Conservation (phyloP, 2,888 invertebrate species). For the Parascotia fuliginaria region DNA sequence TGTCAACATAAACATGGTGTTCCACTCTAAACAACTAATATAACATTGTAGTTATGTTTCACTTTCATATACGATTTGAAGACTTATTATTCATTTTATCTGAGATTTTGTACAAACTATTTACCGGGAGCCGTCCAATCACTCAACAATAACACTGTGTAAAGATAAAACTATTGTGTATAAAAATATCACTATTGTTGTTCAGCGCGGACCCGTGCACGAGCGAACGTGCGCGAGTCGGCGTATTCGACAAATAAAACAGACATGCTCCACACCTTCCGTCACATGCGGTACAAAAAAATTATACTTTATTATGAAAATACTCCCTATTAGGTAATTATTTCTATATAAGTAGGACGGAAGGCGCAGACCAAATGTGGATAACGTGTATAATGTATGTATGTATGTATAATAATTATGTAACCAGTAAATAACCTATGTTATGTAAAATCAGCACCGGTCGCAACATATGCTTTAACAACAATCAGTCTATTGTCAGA, state of each 20-base stretch:
- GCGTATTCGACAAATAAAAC: constrained; percentile 73
- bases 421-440: constrained; percentile 85
- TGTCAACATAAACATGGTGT: constrained; percentile 40
- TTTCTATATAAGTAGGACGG: constrained; percentile 58
- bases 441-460: constrained; percentile 84
- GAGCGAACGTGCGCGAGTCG: constrained; percentile 48
- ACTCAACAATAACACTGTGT: constrained; percentile 83
- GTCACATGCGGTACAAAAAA: constrained; percentile 71
- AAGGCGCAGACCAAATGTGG: constrained; percentile 64
- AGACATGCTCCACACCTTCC: constrained; percentile 61
- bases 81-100: constrained; percentile 65
- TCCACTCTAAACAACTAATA: constrained; percentile 42
- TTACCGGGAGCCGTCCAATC: constrained; percentile 83
- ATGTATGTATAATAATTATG: constrained; percentile 77
- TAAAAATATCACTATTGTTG: constrained; percentile 84
- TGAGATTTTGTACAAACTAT: constrained; percentile 78
- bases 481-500: constrained; percentile 85
- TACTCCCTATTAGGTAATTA: constrained; percentile 67
- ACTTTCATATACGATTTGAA: constrained; percentile 61
- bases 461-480: constrained; percentile 84
- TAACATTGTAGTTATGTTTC: constrained; percentile 41
- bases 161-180: constrained; percentile 84
- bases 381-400: constrained; percentile 77
- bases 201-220: constrained; percentile 54
- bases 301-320: constrained; percentile 79